Evolutionary conservation across 2,113 vertebrate genomes (phyloP).

Genomic region (Sebastes fasciatus): DNA sequence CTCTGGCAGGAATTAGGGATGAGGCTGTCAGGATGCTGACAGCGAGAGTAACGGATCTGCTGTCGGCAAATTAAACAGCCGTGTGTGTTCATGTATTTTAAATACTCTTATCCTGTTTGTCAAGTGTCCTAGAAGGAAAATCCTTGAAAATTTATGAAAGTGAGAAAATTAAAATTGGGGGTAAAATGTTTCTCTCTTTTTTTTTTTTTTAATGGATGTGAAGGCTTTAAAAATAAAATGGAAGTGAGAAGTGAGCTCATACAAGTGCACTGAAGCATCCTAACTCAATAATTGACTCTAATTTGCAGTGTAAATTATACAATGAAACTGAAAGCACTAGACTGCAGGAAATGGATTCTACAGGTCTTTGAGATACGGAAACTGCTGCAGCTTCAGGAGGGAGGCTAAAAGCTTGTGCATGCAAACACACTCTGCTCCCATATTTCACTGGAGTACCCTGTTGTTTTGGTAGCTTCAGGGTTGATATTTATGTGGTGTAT

Average conservation of each 20-base stretch:
- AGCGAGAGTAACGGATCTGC: slow-evolving; percentile 59
- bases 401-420: slow-evolving; percentile 5
- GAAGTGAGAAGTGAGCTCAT: slow-evolving; percentile 47
- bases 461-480: not conserved
- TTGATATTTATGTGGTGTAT: not conserved
- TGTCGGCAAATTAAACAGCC: slow-evolving; percentile 67
- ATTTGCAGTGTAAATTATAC: slow-evolving; percentile 67
- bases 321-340: slow-evolving; percentile 55
- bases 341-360: slow-evolving; percentile 46
- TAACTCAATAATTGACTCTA: slow-evolving; percentile 58
- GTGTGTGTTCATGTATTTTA: slow-evolving; percentile 45
- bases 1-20: slow-evolving; percentile 74
- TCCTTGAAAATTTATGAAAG: slow-evolving; percentile 39
- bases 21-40: slow-evolving; percentile 68
- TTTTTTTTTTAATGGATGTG: slow-evolving; percentile 1
- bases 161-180: slow-evolving; percentile 26
- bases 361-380: slow-evolving; percentile 49
- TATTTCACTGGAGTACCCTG: not conserved
- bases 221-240: slow-evolving; percentile 46
- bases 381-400: slow-evolving; percentile 29
- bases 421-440: slow-evolving; percentile 1
- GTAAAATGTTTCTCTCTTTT: slow-evolving; percentile 1
- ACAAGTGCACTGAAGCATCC: slow-evolving; percentile 52
- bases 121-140: slow-evolving; percentile 29
- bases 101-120: slow-evolving; percentile 49